phyloP scores from a whole-genome alignment of 2,113 vertebrate genomes.

The Pseudopipra pipra region DNA sequence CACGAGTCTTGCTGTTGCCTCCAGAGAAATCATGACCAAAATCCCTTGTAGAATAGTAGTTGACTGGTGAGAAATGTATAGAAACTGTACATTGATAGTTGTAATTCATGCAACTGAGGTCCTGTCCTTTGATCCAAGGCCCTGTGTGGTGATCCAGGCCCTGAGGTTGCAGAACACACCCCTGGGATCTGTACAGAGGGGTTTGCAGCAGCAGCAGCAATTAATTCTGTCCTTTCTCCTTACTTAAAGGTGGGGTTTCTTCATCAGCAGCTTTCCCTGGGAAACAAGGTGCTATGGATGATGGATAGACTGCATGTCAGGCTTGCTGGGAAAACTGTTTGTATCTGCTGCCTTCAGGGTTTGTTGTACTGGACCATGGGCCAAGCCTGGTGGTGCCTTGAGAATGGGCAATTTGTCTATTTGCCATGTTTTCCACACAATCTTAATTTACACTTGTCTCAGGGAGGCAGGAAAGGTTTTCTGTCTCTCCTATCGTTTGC shows the following conservation, averaged over 20 bases:
- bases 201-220: background rate
- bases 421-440: background rate
- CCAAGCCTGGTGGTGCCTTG: background rate
- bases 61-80: background rate
- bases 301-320: background rate
- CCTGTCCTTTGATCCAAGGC: background rate
- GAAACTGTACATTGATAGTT: background rate
- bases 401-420: background rate
- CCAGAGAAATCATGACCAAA: background rate
- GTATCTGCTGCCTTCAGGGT: background rate
- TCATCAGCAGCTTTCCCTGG: background rate
- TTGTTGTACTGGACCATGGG: background rate
- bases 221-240: background rate
- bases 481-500: background rate
- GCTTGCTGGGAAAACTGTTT: background rate
- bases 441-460: background rate
- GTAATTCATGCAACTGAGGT: background rate
- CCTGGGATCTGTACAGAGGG: fast-evolving
- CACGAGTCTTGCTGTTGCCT: background rate
- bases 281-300: background rate
- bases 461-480: background rate
- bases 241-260: background rate
- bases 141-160: background rate
- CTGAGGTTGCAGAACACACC: background rate
- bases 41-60: background rate